These are phyloP conservation scores for Sisyra terminalis DNA, from an alignment of 2,888 invertebrate species.

Conservation along the genomic window DNA sequence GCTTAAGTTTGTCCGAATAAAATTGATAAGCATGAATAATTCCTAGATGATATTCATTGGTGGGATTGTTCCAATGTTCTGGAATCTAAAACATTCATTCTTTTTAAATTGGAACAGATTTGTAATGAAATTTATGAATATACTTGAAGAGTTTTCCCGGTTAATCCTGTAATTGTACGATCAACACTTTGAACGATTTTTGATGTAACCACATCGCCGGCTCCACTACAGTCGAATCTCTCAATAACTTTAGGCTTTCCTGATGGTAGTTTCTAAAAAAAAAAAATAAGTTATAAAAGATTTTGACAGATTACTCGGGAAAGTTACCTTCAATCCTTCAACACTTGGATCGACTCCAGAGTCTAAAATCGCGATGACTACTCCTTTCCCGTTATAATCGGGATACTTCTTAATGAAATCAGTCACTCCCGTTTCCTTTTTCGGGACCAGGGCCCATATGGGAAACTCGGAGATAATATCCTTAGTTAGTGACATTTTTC, in stretches of 20 bases:
- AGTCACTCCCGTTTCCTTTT: conserved; percentile 83
- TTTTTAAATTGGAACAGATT: too few species aligned
- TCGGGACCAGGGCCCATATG: conserved; percentile 72
- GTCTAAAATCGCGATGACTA: conserved; percentile 90
- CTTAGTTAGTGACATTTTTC: background rate
- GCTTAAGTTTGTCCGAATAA: conserved; percentile 69
- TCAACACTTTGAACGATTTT: conserved; percentile 52
- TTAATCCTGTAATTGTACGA: conserved; percentile 66
- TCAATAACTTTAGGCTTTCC: conserved; percentile 88
- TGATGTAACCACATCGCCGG: conserved; percentile 90
- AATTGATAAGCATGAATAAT: conserved; percentile 71
- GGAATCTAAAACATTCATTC: too few species aligned
- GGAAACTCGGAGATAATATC: conserved; percentile 43
- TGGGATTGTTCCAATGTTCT: conserved; percentile 64
- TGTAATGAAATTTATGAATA: too few species aligned
- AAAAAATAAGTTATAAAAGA: conserved; percentile 11
- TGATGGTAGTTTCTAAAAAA: conserved; percentile 60
- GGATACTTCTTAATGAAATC: conserved; percentile 80
- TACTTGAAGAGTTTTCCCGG: conserved; percentile 80
- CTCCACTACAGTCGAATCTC: conserved; percentile 88
- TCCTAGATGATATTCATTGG: conserved; percentile 74
- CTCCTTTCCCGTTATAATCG: conserved; percentile 78
- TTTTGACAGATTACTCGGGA: background rate
- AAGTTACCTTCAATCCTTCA: conserved; percentile 75
- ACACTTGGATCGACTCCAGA: conserved; percentile 97